Conservation (phyloP, 2,113 vertebrate species). For the Gobio gobio region DNA sequence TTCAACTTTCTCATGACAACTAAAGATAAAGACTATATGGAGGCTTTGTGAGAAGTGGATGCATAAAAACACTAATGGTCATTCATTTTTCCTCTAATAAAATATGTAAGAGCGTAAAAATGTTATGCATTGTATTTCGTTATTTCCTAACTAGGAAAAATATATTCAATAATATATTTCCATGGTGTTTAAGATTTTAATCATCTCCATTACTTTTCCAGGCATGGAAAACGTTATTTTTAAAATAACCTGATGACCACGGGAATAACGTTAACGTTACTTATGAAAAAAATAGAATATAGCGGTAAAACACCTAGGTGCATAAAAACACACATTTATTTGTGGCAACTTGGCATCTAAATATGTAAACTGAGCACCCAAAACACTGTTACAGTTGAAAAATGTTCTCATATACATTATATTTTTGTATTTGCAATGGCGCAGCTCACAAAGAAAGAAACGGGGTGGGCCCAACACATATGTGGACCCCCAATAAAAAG, state of each 20-base stretch:
- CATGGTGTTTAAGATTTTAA: not conserved
- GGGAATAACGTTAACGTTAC: too few relatives aligned
- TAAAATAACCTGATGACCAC: not conserved
- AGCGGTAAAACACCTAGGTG: not conserved
- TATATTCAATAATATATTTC: not conserved
- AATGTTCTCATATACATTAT: not conserved
- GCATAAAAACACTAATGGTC: not conserved
- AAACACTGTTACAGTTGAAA: not conserved
- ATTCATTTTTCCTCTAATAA: not conserved
- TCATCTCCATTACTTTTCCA: not conserved
- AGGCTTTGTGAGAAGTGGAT: not conserved
- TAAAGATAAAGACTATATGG: not conserved
- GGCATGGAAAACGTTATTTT: not conserved
- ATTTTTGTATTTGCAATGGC: conserved; percentile 15
- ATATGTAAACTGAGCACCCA: not conserved
- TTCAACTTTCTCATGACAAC: not conserved
- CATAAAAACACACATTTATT: not conserved
- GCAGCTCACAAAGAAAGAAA: conserved; percentile 28
- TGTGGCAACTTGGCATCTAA: not conserved
- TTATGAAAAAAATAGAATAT: not conserved
- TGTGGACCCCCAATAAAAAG: not conserved
- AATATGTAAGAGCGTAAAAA: not conserved
- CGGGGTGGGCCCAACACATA: not conserved
- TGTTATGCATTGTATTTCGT: not conserved
- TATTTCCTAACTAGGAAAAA: not conserved